A percentile compares a stretch with the other conserved stretches of the same genome.
Conservation (phyloP, 2,113 vertebrate genomes). For the Zapus hudsonius region DNA sequence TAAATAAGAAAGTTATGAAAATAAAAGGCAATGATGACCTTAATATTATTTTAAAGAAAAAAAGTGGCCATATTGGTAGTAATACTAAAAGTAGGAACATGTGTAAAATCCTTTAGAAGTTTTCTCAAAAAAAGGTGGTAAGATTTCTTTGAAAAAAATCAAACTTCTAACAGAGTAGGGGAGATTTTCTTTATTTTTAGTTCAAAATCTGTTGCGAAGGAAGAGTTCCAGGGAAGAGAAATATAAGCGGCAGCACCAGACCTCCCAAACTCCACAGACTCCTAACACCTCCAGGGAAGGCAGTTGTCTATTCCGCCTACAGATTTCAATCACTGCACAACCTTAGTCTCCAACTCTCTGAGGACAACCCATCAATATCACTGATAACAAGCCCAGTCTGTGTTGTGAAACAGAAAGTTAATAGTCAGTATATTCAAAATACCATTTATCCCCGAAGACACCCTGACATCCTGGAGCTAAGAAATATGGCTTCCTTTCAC, state of each 20-base stretch:
- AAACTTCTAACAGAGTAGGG: constrained; percentile 68
- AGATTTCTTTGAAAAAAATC: constrained; percentile 76
- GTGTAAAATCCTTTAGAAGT: constrained; percentile 68
- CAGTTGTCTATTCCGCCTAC: constrained; percentile 71
- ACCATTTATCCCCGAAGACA: constrained; percentile 62
- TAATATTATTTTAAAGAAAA: constrained; percentile 18
- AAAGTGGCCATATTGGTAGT: constrained; percentile 1
- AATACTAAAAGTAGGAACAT: constrained; percentile 47
- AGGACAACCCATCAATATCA: constrained; percentile 67
- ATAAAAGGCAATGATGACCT: background rate
- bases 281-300: constrained; percentile 51
- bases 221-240: constrained; percentile 77
- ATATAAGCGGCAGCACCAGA: constrained; percentile 81
- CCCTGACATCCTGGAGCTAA: constrained; percentile 50
- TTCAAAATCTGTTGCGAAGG: constrained; percentile 78
- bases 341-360: constrained; percentile 53
- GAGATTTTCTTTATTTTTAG: constrained; percentile 79
- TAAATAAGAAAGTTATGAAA: background rate
- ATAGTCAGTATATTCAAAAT: constrained; percentile 58
- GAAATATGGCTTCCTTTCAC: constrained; percentile 59
- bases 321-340: constrained; percentile 71
- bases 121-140: constrained; percentile 62
- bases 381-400: constrained; percentile 54
- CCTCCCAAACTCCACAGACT: constrained; percentile 62
- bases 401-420: constrained; percentile 35